Percentiles rank a stretch among this genome's conserved stretches.
Evolutionary conservation across 2,113 vertebrate genomes (phyloP).

Genomic region (Crotalus helleri): DNA sequence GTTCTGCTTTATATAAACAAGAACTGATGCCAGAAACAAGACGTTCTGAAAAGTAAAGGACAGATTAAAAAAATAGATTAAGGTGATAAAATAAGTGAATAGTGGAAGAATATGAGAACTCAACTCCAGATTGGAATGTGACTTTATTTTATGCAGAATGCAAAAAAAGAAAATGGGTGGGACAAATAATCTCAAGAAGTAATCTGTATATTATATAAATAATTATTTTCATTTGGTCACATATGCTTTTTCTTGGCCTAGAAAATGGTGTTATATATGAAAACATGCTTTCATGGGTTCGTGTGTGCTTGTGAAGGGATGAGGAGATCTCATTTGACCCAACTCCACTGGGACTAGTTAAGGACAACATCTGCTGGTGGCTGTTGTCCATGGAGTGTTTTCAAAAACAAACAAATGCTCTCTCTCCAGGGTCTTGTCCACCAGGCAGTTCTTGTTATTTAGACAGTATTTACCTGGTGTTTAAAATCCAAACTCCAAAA

Average conservation of each 20-base stretch:
- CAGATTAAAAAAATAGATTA: background rate
- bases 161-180: background rate
- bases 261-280: background rate
- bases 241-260: background rate
- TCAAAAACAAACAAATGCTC: slow-evolving; percentile 1
- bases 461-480: background rate
- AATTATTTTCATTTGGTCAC: background rate
- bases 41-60: background rate
- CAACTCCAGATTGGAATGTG: background rate
- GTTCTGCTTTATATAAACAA: slow-evolving; percentile 10
- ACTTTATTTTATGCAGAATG: background rate
- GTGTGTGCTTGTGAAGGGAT: background rate
- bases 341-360: background rate
- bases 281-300: background rate
- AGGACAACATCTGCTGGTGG: background rate
- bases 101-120: background rate
- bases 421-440: background rate
- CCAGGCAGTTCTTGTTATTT: background rate
- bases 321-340: background rate
- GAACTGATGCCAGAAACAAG: background rate
- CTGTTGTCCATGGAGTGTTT: background rate
- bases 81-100: background rate
- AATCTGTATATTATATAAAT: background rate
- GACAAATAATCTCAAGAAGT: background rate
- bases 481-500: slow-evolving; percentile 4